Conservation (phyloP, 2,113 vertebrate genomes). For the Rhinolophus ferrumequinum region DNA sequence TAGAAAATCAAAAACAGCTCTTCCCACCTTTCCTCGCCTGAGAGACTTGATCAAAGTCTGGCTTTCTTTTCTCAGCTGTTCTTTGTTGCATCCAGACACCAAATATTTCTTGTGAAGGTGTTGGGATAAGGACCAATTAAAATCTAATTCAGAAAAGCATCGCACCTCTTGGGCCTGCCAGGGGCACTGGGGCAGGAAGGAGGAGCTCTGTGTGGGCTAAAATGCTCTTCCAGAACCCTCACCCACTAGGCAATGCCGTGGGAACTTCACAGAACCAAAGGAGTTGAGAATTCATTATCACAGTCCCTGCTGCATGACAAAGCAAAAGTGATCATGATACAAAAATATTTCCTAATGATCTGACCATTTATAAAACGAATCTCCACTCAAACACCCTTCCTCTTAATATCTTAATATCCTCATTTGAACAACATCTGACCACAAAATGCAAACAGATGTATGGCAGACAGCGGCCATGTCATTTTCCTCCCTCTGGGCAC, state of each 20-base stretch:
- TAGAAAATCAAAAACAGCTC: not conserved
- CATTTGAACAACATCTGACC: not conserved
- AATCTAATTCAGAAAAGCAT: not conserved
- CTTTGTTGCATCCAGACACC: not conserved
- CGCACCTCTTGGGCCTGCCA: not conserved
- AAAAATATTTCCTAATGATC: not conserved
- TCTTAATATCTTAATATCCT: not conserved
- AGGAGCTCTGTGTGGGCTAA: accelerated
- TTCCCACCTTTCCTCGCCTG: not conserved
- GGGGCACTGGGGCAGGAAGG: no score
- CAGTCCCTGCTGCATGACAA: not conserved
- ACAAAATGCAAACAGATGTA: not conserved
- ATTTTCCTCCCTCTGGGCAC: not conserved
- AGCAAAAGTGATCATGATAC: not conserved
- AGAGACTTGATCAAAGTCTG: not conserved
- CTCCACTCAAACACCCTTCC: not conserved
- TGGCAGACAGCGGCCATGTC: not conserved
- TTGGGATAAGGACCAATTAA: not conserved
- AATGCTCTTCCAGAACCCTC: not conserved
- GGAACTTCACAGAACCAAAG: not conserved
- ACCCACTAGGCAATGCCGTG: accelerated
- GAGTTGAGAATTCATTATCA: not conserved
- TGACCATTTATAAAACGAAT: not conserved
- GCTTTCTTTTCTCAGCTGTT: not conserved
- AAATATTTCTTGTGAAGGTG: not conserved